Evolutionary conservation across 2,888 invertebrate species (phyloP), one percentile per base, ranked within the genome.

Genomic region (Polyploca ridens): DNA sequence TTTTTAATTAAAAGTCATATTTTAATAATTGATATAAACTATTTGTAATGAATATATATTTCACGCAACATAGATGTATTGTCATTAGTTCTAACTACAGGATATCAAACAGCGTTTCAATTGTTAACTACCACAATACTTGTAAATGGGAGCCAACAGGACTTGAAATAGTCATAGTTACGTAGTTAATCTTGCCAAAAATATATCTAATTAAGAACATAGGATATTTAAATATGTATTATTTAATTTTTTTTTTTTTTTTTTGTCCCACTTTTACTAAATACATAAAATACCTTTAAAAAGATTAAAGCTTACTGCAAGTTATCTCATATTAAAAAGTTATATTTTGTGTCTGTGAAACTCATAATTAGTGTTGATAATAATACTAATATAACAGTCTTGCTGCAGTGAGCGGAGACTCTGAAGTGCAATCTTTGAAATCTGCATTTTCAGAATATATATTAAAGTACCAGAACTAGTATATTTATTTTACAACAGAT

Each of bases 131-230:
- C n/a, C 46, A 6, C 5, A 46, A n/a, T 7, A n/a, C n/a, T 6
- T 46, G n/a, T 46, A n/a, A n/a, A 46, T 46, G 46, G n/a, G n/a
- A 54, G 54, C 54, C 3, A 54, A 19, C 54, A 10, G 54, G 54
- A 54, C 54, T 54, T 54, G 35, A 59, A 33, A 10, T 60, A 60
- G 59, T 60, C 59, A 54, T 64, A 44, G 35, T n/a, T 63, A 61
- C 41, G 49, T 70, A 68, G 54, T 69, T 70, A 67, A 70, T 72
- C 71, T 73, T 75, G 74, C 73, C 74, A 77, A 74, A 75, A 64
- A 63, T 65, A 63, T 60, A 46, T 62, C 62, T 66, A 66, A 49
- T 67, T 49, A 46, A 33, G 16, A 33, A 14, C 13, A 11, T 49
- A 62, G 59, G 16, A 16, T 49, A 54, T 19, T 19, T 54, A 54